These are phyloP conservation scores for Meiosimyza decipiens DNA, from an alignment of 2,888 invertebrate genomes.

Conservation along the genomic window DNA sequence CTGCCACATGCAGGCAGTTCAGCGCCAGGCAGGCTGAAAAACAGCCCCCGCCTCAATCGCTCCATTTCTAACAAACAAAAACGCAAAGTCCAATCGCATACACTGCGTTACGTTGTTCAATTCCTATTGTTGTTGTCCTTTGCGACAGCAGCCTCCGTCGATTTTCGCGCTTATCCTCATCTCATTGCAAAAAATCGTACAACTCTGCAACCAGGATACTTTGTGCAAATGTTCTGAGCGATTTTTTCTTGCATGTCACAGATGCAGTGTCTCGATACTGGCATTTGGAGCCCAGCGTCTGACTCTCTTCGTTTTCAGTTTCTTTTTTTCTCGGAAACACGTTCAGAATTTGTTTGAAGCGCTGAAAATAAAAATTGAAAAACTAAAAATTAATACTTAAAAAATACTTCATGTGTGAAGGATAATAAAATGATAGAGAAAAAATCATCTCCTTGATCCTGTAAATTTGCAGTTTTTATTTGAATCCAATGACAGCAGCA, in stretches of 20 bases:
- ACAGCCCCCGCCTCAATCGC: neutral
- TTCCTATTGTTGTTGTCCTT: slow-evolving; percentile 6
- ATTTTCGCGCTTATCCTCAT: slow-evolving; percentile 10
- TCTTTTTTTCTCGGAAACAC: no score
- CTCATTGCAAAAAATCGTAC: neutral
- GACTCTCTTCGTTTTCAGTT: no score
- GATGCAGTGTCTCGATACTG: no score
- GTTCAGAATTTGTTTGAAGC: no score
- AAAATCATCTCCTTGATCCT: neutral
- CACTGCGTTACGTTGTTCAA: neutral
- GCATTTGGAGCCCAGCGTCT: no score
- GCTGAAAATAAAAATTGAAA: no score
- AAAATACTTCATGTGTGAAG: no score
- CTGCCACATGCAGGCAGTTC: slow-evolving; percentile 13
- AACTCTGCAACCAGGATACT: neutral
- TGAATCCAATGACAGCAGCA: neutral
- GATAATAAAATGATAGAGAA: no score
- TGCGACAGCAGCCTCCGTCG: neutral
- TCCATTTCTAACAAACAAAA: neutral
- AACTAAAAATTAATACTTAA: no score
- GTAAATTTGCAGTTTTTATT: slow-evolving; percentile 16
- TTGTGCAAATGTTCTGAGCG: no score
- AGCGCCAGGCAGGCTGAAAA: neutral
- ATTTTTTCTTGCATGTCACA: no score
- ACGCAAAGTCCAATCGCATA: neutral